These are phyloP conservation scores for Melinaea menophilus DNA, from an alignment of 2,888 invertebrate species.

Conservation along the genomic window DNA sequence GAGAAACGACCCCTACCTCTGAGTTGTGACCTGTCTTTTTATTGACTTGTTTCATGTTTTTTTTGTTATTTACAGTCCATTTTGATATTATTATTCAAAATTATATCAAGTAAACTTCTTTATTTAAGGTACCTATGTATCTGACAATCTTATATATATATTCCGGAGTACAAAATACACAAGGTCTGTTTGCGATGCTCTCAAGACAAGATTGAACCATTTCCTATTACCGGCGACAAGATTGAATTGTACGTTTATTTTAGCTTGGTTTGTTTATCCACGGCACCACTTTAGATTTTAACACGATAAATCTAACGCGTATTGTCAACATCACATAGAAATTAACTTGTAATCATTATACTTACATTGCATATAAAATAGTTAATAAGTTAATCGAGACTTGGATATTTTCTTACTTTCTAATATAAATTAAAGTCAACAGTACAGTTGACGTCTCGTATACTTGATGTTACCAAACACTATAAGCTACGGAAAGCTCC, in stretches of 20 bases:
- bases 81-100: not conserved
- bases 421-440: too few relatives aligned
- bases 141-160: not conserved
- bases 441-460: too few relatives aligned
- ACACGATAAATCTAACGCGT: too few relatives aligned
- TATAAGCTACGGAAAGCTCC: not conserved
- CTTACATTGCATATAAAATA: too few relatives aligned
- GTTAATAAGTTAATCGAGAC: too few relatives aligned
- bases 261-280: slow-evolving; percentile 53
- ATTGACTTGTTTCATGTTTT: slow-evolving; percentile 35
- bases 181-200: slow-evolving; percentile 52
- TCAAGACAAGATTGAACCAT: slow-evolving; percentile 60
- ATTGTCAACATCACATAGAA: too few relatives aligned
- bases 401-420: too few relatives aligned
- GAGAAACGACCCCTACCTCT: slow-evolving; percentile 39
- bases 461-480: not conserved
- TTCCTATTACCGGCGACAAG: slow-evolving; percentile 61
- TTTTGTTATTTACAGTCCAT: slow-evolving; percentile 5
- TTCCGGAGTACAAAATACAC: slow-evolving; percentile 9
- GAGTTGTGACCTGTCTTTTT: slow-evolving; percentile 45
- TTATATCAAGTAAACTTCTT: not conserved
- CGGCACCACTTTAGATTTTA: slow-evolving; percentile 37
- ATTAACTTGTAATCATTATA: too few relatives aligned
- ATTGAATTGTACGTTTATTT: slow-evolving; percentile 57
- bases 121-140: not conserved